Evolutionary conservation across 2,113 vertebrate species (phyloP).

Genomic region (Ophiodon elongatus): DNA sequence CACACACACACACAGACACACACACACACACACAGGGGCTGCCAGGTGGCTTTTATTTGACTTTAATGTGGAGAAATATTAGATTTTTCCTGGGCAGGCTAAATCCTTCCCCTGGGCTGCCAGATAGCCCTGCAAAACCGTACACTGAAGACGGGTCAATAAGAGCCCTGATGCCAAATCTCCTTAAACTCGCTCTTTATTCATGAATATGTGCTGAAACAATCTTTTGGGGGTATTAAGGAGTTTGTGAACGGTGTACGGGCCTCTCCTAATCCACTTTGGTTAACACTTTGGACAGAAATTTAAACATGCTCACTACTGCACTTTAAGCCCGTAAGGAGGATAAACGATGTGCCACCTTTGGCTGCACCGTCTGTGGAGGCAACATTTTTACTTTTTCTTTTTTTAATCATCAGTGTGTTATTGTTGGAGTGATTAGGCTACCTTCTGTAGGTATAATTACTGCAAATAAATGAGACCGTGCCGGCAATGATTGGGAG

Average conservation of each 20-base stretch:
- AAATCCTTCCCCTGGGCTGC: constrained; percentile 77
- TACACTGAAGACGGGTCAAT: constrained; percentile 77
- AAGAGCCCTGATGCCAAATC: constrained; percentile 76
- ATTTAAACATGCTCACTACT: constrained; percentile 43
- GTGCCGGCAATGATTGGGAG: not conserved
- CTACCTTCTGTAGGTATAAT: constrained; percentile 45
- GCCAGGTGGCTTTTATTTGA: constrained; percentile 77
- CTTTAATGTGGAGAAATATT: constrained; percentile 81
- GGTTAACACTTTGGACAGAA: constrained; percentile 54
- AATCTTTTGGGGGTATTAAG: constrained; percentile 63
- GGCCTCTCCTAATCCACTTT: constrained; percentile 61
- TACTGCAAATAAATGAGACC: constrained; percentile 55
- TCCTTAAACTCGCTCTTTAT: constrained; percentile 75
- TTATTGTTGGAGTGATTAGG: constrained; percentile 62
- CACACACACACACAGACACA: constrained; percentile 11
- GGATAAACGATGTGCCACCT: constrained; percentile 42
- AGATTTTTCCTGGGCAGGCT: constrained; percentile 73
- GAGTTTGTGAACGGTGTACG: constrained; percentile 54
- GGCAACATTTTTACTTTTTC: constrained; percentile 23
- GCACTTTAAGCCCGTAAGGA: constrained; percentile 41
- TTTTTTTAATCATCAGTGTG: constrained; percentile 37
- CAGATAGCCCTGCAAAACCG: constrained; percentile 64
- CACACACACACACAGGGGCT: constrained; percentile 18
- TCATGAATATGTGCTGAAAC: constrained; percentile 75
- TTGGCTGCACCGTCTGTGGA: constrained; percentile 8